Evolutionary conservation across 1,140 invertebrate species (phyloP).

Genomic region (Drepana arcuata): DNA sequence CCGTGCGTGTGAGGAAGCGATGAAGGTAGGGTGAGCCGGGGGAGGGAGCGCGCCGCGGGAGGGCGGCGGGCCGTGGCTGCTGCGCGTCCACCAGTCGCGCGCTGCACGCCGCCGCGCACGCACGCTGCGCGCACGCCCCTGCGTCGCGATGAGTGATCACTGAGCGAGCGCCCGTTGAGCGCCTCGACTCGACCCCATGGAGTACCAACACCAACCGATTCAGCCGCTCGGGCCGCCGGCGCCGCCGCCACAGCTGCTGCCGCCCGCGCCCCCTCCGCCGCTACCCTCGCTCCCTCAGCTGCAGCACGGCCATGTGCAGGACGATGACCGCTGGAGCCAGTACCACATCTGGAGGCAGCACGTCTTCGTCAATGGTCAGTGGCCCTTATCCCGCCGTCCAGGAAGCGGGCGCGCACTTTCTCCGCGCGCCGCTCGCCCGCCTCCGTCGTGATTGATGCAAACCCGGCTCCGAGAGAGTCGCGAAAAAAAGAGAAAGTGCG

Average conservation of each 20-base stretch:
- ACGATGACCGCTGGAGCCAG: slow-evolving; percentile 72
- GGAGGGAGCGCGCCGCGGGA: slow-evolving; percentile 14
- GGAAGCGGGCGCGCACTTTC: slow-evolving; percentile 37
- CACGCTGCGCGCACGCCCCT: slow-evolving; percentile 33
- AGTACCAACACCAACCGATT: slow-evolving; percentile 50
- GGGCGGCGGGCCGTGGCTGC: slow-evolving; percentile 15
- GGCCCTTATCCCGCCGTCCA: slow-evolving; percentile 10
- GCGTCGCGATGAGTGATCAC: slow-evolving; percentile 52
- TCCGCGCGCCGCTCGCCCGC: slow-evolving; percentile 15
- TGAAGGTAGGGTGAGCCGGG: slow-evolving; percentile 9
- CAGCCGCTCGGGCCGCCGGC: slow-evolving; percentile 50
- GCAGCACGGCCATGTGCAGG: slow-evolving; percentile 61
- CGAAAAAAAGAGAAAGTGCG: slow-evolving; percentile 46
- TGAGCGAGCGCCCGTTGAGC: slow-evolving; percentile 28
- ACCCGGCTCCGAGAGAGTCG: slow-evolving; percentile 20
- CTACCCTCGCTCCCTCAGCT: slow-evolving; percentile 57
- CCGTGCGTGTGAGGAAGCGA: slow-evolving; percentile 19
- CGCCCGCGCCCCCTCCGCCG: slow-evolving; percentile 43
- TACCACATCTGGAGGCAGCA: slow-evolving; percentile 76
- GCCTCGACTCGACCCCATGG: slow-evolving; percentile 34
- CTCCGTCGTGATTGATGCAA: slow-evolving; percentile 11
- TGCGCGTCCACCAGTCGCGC: slow-evolving; percentile 22
- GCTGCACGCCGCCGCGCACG: slow-evolving; percentile 35
- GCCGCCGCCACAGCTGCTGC: slow-evolving; percentile 43
- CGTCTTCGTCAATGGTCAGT: slow-evolving; percentile 76